Evolutionary conservation across 2,797 vertebrate genomes (phyloP).

Genomic region (Epinephelus awoara): DNA sequence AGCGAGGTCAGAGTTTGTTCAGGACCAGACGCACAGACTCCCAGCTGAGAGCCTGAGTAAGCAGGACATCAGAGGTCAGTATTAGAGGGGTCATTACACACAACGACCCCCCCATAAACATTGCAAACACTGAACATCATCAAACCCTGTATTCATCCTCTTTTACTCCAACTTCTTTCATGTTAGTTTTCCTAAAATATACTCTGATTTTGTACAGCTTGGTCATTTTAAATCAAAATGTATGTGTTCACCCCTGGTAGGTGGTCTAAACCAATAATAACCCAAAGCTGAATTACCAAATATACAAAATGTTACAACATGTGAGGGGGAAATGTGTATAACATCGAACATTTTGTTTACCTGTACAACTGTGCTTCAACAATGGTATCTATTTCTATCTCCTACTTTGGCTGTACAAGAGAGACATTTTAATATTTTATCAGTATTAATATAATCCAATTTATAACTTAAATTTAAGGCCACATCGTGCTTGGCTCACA

Average conservation of each 20-base stretch:
- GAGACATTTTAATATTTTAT: too few relatives aligned
- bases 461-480: not conserved
- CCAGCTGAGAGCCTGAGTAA: constrained; percentile 53
- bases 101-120: constrained; percentile 51
- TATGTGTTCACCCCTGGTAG: too few relatives aligned
- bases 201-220: constrained; percentile 8
- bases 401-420: too few relatives aligned
- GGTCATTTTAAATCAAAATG: too few relatives aligned
- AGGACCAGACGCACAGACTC: constrained; percentile 52
- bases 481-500: not conserved
- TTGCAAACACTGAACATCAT: constrained; percentile 43
- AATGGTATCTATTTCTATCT: too few relatives aligned
- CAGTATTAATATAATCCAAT: too few relatives aligned
- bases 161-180: constrained; percentile 44
- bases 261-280: too few relatives aligned
- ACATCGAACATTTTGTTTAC: too few relatives aligned
- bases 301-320: too few relatives aligned
- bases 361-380: too few relatives aligned
- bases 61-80: constrained; percentile 65
- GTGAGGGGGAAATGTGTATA: too few relatives aligned
- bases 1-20: constrained; percentile 50
- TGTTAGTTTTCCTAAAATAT: constrained; percentile 14
- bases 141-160: constrained; percentile 23
- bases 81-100: constrained; percentile 66
- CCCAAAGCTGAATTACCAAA: too few relatives aligned